Conservation (phyloP, 2,888 invertebrate genomes). For the Tubulanus polymorphus region DNA sequence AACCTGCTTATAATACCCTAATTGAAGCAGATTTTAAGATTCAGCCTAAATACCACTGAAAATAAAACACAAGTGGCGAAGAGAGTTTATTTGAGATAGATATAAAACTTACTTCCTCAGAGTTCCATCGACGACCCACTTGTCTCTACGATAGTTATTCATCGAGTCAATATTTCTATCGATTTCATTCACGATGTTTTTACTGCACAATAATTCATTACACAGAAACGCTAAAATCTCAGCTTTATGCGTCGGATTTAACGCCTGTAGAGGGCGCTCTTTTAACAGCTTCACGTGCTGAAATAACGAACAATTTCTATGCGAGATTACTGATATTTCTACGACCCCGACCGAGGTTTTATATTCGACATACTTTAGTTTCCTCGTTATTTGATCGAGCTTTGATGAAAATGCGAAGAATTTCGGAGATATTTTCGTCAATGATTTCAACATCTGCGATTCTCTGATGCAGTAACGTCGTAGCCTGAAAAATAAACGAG, state of each 20-base stretch:
- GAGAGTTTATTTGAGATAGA: too few relatives aligned
- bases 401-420: conserved; percentile 84
- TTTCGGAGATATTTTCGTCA: conserved; percentile 85
- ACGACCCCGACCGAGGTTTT: too few relatives aligned
- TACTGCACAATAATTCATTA: conserved; percentile 90
- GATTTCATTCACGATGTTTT: conserved; percentile 82
- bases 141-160: conserved; percentile 80
- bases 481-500: conserved; percentile 58
- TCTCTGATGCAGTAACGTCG: conserved; percentile 85
- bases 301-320: conserved; percentile 21
- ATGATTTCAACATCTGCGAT: conserved; percentile 78
- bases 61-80: too few relatives aligned
- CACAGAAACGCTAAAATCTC: conserved; percentile 86
- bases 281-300: conserved; percentile 61
- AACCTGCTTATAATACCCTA: too few relatives aligned
- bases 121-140: conserved; percentile 89
- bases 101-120: conserved; percentile 80
- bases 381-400: conserved; percentile 63
- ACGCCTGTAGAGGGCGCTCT: conserved; percentile 78
- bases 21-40: too few relatives aligned
- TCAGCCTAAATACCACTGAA: too few relatives aligned
- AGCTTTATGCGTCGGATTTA: conserved; percentile 81
- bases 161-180: conserved; percentile 83
- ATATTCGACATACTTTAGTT: too few relatives aligned
- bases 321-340: too few relatives aligned